These are phyloP conservation scores for Heliopora coerulea DNA, from an alignment of 92 coral and sea anemone species.

Conservation along the genomic window DNA sequence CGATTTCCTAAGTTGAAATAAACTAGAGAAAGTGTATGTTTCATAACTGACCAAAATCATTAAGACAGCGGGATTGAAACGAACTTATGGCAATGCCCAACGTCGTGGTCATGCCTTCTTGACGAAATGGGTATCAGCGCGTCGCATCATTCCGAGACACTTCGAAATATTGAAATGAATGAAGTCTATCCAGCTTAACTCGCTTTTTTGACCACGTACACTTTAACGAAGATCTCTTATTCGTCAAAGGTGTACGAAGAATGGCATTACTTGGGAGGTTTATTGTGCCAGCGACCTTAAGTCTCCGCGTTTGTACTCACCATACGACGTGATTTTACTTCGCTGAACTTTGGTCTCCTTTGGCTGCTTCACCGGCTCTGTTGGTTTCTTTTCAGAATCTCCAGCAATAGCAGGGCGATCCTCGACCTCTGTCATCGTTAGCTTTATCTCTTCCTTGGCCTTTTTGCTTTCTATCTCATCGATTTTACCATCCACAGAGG, in stretches of 20 bases:
- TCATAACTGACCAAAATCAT: too few species aligned
- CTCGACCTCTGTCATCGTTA: background rate
- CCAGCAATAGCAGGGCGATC: constrained; percentile 9
- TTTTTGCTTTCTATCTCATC: constrained; percentile 24
- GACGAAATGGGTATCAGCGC: too few species aligned
- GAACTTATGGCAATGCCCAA: too few species aligned
- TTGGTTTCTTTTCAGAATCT: background rate
- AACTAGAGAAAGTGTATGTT: too few species aligned
- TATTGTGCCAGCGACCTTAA: background rate
- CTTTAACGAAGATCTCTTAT: background rate
- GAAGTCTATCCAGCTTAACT: too few species aligned
- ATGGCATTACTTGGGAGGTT: too few species aligned
- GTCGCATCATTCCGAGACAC: too few species aligned
- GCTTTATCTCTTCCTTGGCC: constrained; percentile 6
- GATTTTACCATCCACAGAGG: constrained; percentile 26
- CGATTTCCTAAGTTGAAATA: too few species aligned
- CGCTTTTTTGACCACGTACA: background rate
- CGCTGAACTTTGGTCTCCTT: constrained; percentile 29
- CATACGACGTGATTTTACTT: constrained; percentile 32
- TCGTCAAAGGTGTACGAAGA: background rate
- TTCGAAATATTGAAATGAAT: too few species aligned
- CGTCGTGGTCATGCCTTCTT: too few species aligned
- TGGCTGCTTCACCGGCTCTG: background rate
- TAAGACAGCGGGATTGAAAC: too few species aligned
- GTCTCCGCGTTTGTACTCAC: constrained; percentile 17